These are phyloP conservation scores for Metellina segmentata DNA, from an alignment of 2,888 invertebrate genomes.

Conservation along the genomic window DNA sequence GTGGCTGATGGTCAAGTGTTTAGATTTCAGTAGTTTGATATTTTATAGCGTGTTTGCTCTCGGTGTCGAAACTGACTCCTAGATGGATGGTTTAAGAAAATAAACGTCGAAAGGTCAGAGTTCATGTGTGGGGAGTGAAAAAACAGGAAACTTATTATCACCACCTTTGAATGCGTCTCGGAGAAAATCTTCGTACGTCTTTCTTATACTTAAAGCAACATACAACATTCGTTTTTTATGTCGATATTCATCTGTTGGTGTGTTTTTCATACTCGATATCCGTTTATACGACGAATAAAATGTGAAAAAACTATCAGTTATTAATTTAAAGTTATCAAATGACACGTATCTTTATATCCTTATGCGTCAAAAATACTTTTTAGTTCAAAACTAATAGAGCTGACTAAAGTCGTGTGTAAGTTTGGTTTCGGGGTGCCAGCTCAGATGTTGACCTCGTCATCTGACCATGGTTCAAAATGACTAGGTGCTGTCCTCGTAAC, in stretches of 20 bases:
- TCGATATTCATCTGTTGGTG: background rate
- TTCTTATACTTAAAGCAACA: background rate
- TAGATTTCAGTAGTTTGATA: slow-evolving; percentile 30
- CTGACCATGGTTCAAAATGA: no score
- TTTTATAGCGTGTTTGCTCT: slow-evolving; percentile 52
- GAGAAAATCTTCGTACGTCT: background rate
- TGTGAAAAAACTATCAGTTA: no score
- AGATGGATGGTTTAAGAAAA: background rate
- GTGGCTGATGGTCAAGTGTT: slow-evolving; percentile 58
- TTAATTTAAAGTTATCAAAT: no score
- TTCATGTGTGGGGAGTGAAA: background rate
- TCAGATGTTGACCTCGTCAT: no score
- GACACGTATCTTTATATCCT: no score
- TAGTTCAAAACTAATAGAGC: no score
- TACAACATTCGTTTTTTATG: background rate
- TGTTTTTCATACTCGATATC: no score
- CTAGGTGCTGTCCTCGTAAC: no score
- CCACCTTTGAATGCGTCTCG: slow-evolving; percentile 10
- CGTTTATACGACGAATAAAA: no score
- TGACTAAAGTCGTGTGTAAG: no score
- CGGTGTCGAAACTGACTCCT: slow-evolving; percentile 41
- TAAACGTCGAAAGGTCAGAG: slow-evolving; percentile 36
- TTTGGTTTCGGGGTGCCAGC: no score
- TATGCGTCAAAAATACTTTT: no score
- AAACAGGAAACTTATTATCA: slow-evolving; percentile 33